Percentiles rank a stretch among this genome's conserved stretches.
phyloP scores from a whole-genome alignment of 2,888 invertebrate species.

The Microplitis manilae region DNA sequence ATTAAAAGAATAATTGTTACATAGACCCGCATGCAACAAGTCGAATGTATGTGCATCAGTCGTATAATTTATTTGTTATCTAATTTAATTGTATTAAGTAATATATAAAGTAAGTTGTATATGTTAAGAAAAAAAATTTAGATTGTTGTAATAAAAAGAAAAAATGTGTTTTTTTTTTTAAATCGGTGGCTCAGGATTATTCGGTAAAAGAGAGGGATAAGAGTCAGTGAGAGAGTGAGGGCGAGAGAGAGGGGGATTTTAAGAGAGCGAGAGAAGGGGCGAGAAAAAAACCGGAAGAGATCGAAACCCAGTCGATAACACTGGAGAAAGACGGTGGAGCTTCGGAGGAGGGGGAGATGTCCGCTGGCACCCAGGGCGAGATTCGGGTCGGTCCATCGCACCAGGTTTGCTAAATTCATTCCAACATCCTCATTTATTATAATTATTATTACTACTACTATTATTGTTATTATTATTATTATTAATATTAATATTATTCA shows the following conservation, averaged over 20 bases:
- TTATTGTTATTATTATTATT: neutral
- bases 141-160: constrained; percentile 24
- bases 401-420: constrained; percentile 75
- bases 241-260: constrained; percentile 69
- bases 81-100: constrained; percentile 7
- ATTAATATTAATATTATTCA: neutral
- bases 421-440: constrained; percentile 41
- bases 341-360: constrained; percentile 72
- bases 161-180: constrained; percentile 21
- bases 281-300: constrained; percentile 66
- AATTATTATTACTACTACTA: neutral
- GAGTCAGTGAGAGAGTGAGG: constrained; percentile 50
- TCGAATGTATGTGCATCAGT: constrained; percentile 2
- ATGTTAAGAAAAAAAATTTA: neutral
- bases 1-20: neutral
- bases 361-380: constrained; percentile 83
- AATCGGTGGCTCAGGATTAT: constrained; percentile 34
- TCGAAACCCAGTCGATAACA: constrained; percentile 65
- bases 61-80: neutral
- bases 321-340: constrained; percentile 72
- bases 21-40: constrained; percentile 17
- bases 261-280: constrained; percentile 44
- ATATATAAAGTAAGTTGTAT: neutral
- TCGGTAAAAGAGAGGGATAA: constrained; percentile 24
- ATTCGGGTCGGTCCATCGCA: constrained; percentile 85